Base-by-base conservation (phyloP, 64 coral and sea anemone species). In the Porites australiensis region DNA sequence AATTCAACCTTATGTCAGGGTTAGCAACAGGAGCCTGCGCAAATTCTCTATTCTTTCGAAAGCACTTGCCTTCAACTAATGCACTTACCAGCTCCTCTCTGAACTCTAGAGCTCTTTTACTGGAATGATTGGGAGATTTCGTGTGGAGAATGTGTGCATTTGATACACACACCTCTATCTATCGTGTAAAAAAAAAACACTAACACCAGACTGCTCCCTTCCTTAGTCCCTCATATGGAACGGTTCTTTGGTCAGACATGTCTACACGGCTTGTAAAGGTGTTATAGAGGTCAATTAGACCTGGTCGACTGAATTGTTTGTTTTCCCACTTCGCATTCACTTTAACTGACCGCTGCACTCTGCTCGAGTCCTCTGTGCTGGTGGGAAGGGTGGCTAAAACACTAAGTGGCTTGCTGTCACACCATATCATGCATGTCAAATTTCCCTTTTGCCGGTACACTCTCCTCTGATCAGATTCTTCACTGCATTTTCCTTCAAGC, bases 321-420 rank as follows among this genome's bases (percentile, higher is more conserved):
- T 20, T 77, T 12, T 57, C 21, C 86, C 55, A 76, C 54, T 64
- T 43, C 19, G 37, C 27, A 67, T 64, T 58, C 2, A 37, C 62
- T 58, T 81, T 81, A 50, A 90, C 48, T 57, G 75, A 68, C n/a
- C 77, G 49, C n/a, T 90, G 12, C 0, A 80, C 75, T 23, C 8
- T 4, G 19, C 23, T 50, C 1, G 62, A 64, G 0, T 83, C 79
- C 21, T 8, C 16, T 60, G 57, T 65, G 51, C 75, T 77, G 58
- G 87, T 89, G 72, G 74, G 73, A 50, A 77, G 44, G 6, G 87
- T 89, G 52, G 58, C 74, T n/a, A 89, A 61, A 48, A 89, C 57
- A 78, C 64, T 61, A 52, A 89, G 59, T 51, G 37, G 53, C 75
- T 89, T 89, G 6, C 72, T 89, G 44, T 89, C 87, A 77, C 64